Evolutionary conservation across 2,797 vertebrate genomes (phyloP), one percentile per base, ranked within the genome.

Genomic region (Silurus lanzhouensis): DNA sequence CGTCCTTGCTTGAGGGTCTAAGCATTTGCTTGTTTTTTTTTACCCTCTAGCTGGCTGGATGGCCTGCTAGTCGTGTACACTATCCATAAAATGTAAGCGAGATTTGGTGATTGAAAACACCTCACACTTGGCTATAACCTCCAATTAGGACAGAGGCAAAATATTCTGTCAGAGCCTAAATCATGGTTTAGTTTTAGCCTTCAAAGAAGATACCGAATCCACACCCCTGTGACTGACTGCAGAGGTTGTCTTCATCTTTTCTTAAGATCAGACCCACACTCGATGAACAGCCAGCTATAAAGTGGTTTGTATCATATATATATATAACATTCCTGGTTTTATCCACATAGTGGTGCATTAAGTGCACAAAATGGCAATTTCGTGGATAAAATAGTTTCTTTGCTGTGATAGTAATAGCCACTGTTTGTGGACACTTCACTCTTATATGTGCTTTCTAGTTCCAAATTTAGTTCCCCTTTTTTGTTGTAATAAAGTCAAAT

Each of bases 181-280:
- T 63, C 25, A 60, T 82, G 63, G 64, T 61, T 61, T n/a, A 22
- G 67, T 58, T 66, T 38, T 31, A 27, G 67, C 63, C 38, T 67
- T 66, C 4, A 5, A 64, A 68, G 52, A 64, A 82, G 31, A 13
- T 52, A 46, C 12, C 63, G 44, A 66, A 27, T 12, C 38, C 38
- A 31, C 12, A 25, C 19, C 38, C 38, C 31, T 46, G 58, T 25
- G 25, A 8, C 2, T 12, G 14, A 15, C 27, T 76, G 31, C 84
- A 38, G 61, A 77, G 5, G 64, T 78, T 60, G 14, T 78, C 74
- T 78, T 52, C 64, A 48, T 66, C 10, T 13, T 70, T 67, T 78
- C 38, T 48, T 31, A 25, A n/a, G 8, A 86, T 70, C 55, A 77
- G 46, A 78, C 31, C 64, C 68, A 55, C n/a, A 67, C 15, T 61